Percentiles rank a stretch among this genome's conserved stretches.
These are phyloP conservation scores for Montipora sp. DNA, from an alignment of 64 coral and sea anemone genomes.

Conservation along the genomic window DNA sequence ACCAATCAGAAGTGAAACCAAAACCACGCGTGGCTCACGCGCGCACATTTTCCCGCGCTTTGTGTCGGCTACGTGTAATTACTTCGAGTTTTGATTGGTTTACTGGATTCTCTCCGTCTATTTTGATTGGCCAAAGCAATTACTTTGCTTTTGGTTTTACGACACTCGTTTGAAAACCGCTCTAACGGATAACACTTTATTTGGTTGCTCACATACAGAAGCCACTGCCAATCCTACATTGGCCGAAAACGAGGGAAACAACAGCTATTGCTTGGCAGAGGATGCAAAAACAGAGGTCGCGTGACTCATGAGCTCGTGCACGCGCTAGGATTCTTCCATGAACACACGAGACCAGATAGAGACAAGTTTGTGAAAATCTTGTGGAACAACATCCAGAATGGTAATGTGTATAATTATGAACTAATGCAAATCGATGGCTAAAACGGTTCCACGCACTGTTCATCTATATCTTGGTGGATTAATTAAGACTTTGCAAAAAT, in stretches of 20 bases:
- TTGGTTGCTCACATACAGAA: slow-evolving; percentile 1
- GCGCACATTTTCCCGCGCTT: too few species aligned
- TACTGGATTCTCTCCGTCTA: too few species aligned
- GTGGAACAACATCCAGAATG: slow-evolving; percentile 77
- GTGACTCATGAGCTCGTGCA: slow-evolving; percentile 87
- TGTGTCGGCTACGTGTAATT: too few species aligned
- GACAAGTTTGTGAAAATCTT: slow-evolving; percentile 79
- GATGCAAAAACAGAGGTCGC: slow-evolving; percentile 69
- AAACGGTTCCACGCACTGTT: background rate
- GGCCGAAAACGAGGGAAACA: slow-evolving; percentile 71
- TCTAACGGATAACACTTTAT: background rate
- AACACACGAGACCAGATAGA: slow-evolving; percentile 74
- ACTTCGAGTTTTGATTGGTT: too few species aligned
- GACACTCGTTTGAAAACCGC: too few species aligned
- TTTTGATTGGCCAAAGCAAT: too few species aligned
- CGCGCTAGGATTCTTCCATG: slow-evolving; percentile 78
- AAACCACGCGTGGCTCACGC: too few species aligned
- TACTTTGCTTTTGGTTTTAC: too few species aligned
- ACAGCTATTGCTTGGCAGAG: slow-evolving; percentile 31
- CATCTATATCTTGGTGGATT: too few species aligned
- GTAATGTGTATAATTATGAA: slow-evolving; percentile 12
- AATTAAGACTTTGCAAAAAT: too few species aligned
- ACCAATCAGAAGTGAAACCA: too few species aligned
- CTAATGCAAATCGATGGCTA: background rate
- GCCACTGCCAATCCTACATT: slow-evolving; percentile 63